Evolutionary conservation across 2,888 invertebrate species (phyloP).

Genomic region (Dolichomitus sp.): DNA sequence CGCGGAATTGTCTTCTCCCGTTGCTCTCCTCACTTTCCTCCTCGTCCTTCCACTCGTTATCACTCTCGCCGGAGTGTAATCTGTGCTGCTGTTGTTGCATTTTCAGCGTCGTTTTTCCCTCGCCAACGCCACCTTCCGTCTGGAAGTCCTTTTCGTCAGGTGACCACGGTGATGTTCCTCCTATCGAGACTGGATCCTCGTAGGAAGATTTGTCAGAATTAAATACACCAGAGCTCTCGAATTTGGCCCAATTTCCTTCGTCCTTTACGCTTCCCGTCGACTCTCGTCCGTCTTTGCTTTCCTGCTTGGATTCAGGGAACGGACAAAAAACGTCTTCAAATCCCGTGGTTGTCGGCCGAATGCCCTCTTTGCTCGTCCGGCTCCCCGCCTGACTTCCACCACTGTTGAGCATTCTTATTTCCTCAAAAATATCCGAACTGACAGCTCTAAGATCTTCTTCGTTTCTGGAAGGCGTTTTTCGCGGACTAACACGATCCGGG

Average conservation of each 20-base stretch:
- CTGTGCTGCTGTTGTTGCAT: conserved; percentile 84
- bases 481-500: conserved; percentile 71
- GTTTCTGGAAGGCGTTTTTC: conserved; percentile 69
- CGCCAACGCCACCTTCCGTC: conserved; percentile 82
- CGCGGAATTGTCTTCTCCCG: conserved; percentile 78
- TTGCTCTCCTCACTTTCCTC: conserved; percentile 86
- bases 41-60: conserved; percentile 85
- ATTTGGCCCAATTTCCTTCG: conserved; percentile 84
- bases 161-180: conserved; percentile 91
- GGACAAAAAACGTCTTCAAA: conserved; percentile 82
- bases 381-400: conserved; percentile 66
- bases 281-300: conserved; percentile 69
- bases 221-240: conserved; percentile 80
- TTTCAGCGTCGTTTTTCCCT: conserved; percentile 81
- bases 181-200: conserved; percentile 80
- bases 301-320: conserved; percentile 74
- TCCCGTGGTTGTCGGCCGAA: conserved; percentile 68
- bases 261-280: conserved; percentile 73
- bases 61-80: conserved; percentile 85
- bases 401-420: conserved; percentile 83
- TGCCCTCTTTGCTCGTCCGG: conserved; percentile 27
- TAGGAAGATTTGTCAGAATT: conserved; percentile 81
- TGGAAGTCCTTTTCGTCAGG: conserved; percentile 91
- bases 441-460: conserved; percentile 76
- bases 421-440: conserved; percentile 83